Base-by-base conservation (phyloP, 2,888 invertebrate species). In the Ariolimax columbianus region DNA sequence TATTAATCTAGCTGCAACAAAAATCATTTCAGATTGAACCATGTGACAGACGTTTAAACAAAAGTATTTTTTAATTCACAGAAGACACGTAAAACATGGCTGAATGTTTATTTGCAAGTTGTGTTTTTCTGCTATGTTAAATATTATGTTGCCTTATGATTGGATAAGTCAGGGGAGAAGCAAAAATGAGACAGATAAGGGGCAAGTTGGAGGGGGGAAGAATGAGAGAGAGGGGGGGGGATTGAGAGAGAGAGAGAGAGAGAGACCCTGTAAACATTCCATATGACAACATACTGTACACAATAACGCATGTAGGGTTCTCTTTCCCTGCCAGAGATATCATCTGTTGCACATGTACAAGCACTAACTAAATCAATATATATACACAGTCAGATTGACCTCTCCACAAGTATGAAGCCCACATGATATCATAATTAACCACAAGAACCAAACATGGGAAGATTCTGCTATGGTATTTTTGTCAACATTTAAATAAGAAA, bases 331-430 rank as follows among this genome's bases (percentile, higher is more conserved):
- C 6, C 33, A 66, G 66, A 9, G 33, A 66, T 33, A 33, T 30
- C 66, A 66, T 33, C 33, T 33, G 66, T 33, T 66, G 66, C 66
- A 66, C 66, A 66, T 66, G 6, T 66, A 66, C 0, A 66, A 66
- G 66, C 66, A 66, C 66, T 66, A 73, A 73, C 43, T 73, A 73
- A 73, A n/a, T 73, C 40, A 72, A 73, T 30, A 30, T n/a, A 14
- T 73, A 73, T 73, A n/a, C 43, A 43, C 73, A 73, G n/a, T 43
- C 23, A 43, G n/a, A 47, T 43, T 73, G 26, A 73, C 7, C n/a
- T n/a, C n/a, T 9, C n/a, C 43, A n/a, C 33, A 73, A 43, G n/a
- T 43, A 47, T 73, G 17, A 43, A 6, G n/a, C 30, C n/a, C 7
- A 4, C 23, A n/a, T 70, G 40, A 2, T 3, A 55, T 66, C 66